phyloP scores from a whole-genome alignment of 2,113 vertebrate species.

The Dicerorhinus sumatrensis region DNA sequence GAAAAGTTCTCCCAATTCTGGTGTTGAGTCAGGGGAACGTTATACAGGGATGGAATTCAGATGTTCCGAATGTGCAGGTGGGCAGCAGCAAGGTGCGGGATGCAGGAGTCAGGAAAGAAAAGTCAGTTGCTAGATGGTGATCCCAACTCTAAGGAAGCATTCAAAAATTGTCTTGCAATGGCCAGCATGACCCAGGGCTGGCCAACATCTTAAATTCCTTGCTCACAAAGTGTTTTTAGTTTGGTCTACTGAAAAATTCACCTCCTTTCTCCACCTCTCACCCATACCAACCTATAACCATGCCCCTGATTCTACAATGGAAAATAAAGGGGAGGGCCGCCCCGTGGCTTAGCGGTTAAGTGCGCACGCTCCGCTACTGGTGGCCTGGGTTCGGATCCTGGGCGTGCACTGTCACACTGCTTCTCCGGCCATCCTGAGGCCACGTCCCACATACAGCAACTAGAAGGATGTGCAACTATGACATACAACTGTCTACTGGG shows the following conservation, averaged over 20 bases:
- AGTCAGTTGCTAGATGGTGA: neutral
- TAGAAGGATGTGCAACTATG: too few species aligned
- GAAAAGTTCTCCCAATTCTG: neutral
- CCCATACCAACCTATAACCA: neutral
- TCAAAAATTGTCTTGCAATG: neutral
- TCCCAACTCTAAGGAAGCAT: neutral
- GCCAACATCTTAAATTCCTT: neutral
- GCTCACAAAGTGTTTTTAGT: neutral
- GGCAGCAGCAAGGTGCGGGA: neutral
- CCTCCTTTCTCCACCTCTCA: neutral
- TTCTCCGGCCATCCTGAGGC: too few species aligned
- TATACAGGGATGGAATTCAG: neutral
- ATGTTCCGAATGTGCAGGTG: neutral
- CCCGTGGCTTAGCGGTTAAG: too few species aligned
- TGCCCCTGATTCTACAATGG: neutral
- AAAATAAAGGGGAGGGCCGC: neutral
- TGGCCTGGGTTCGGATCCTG: too few species aligned
- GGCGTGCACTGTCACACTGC: too few species aligned
- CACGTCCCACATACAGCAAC: too few species aligned
- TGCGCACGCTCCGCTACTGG: too few species aligned
- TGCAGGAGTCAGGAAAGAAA: neutral
- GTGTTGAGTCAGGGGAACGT: neutral
- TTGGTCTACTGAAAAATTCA: constrained; percentile 7
- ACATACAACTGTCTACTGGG: too few species aligned
- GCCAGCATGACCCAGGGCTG: neutral